Evolutionary conservation across 2,113 vertebrate genomes (phyloP), one percentile per base, ranked within the genome.

Genomic region (Labrus mixtus): DNA sequence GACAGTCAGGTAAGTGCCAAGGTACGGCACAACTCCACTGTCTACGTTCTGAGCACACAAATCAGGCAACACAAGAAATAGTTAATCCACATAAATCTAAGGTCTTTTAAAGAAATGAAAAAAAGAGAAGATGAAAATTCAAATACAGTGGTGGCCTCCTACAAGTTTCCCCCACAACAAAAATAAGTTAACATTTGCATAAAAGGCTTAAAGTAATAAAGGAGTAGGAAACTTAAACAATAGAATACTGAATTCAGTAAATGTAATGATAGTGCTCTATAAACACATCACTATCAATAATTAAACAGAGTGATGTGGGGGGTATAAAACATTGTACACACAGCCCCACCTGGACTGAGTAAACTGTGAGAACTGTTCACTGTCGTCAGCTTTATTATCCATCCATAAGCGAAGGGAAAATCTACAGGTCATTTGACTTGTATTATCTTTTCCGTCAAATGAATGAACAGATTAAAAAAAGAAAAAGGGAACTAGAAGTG

Each of bases 1-100:
- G 58, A 95, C 94, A 0, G 96, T 97, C 88, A 97, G 93, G 75
- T 96, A 97, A 5, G 96, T 97, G 57, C 96, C 96, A 23, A 97
- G 94, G 84, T 97, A 97, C 0, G 96, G 96, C 11, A 97, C 87
- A 0, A 94, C 93, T 0, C 95, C 96, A 2, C 89, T 88, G 56
- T 83, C 69, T 23, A 68, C 37, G 53, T 66, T 75, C 93, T 95
- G 92, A 39, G 15, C 19, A 22, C 29, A 79, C 60, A 75, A 43
- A 76, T 7, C 8, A 79, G 33, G 3, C 23, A 12, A n/a, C 22
- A n/a, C 8, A 41, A 41, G 8, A 15, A 45, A 15, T 15, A 15
- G 43, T 45, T 15, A 3, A 45, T 12, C 13, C 43, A 45, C 13
- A 11, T 45, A 15, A 12, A 1, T 45, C 4, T 45, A 45, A 15